These are phyloP conservation scores for Mormyrops boulengeri DNA, from an alignment of 2,797 vertebrate species.

Conservation along the genomic window DNA sequence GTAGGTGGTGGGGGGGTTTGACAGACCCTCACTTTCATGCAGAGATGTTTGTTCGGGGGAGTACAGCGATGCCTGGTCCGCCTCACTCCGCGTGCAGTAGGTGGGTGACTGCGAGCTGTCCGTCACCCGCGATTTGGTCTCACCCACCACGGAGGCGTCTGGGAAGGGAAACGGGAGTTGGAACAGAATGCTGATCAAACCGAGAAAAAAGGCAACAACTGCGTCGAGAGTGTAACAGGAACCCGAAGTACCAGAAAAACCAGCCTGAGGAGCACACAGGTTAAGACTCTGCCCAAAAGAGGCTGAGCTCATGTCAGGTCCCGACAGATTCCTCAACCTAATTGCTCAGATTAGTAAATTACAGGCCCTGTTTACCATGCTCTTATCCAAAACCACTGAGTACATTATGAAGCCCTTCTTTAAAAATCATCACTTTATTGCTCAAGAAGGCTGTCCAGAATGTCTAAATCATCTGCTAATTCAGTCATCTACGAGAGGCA, in stretches of 20 bases:
- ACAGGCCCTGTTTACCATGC: neutral
- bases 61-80: slow-evolving; percentile 79
- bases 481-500: neutral
- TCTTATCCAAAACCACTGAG: neutral
- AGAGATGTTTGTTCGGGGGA: slow-evolving; percentile 87
- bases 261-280: neutral
- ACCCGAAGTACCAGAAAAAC: neutral
- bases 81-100: slow-evolving; percentile 78
- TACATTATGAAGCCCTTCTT: neutral
- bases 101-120: slow-evolving; percentile 75
- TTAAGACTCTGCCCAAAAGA: neutral
- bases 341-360: neutral
- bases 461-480: neutral
- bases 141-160: slow-evolving; percentile 75
- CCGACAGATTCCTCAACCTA: neutral
- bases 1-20: slow-evolving; percentile 54
- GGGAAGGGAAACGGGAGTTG: slow-evolving; percentile 31
- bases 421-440: neutral
- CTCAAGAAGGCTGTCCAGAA: neutral
- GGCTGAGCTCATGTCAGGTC: neutral
- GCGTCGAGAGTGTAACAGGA: neutral
- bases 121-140: slow-evolving; percentile 72
- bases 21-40: slow-evolving; percentile 99
- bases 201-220: neutral
- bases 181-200: neutral